Conservation (phyloP, 1,140 invertebrate species). For the Paracyclopina nana region DNA sequence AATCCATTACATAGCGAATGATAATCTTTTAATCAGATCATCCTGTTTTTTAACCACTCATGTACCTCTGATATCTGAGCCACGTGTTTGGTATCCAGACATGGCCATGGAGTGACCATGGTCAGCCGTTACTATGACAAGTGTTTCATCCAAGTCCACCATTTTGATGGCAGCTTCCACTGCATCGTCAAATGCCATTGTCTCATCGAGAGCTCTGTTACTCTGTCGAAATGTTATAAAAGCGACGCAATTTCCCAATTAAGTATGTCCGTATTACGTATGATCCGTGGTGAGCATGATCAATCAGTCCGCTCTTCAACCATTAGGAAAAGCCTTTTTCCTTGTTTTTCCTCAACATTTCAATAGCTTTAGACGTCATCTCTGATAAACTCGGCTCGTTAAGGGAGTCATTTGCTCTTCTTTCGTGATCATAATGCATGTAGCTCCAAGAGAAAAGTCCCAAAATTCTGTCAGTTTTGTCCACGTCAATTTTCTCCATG, state of each 20-base stretch:
- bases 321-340: constrained; percentile 15
- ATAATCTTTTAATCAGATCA: no score
- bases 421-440: not conserved
- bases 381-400: no score
- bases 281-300: constrained; percentile 24
- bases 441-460: not conserved
- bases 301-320: constrained; percentile 23
- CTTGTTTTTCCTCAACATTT: no score
- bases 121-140: constrained; percentile 43
- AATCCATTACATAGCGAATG: no score
- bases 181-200: constrained; percentile 38
- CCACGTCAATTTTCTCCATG: no score
- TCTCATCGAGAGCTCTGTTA: constrained; percentile 58
- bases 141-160: constrained; percentile 33
- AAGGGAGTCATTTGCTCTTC: not conserved
- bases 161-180: constrained; percentile 31
- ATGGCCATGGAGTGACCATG: constrained; percentile 50
- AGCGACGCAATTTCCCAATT: no score
- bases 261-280: constrained; percentile 38
- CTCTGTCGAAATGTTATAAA: no score
- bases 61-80: constrained; percentile 43
- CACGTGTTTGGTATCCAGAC: constrained; percentile 46
- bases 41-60: no score
- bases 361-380: no score
- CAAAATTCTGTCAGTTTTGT: no score